Evolutionary conservation across 2,113 vertebrate species (phyloP).

Genomic region (Bostrychus sinensis): DNA sequence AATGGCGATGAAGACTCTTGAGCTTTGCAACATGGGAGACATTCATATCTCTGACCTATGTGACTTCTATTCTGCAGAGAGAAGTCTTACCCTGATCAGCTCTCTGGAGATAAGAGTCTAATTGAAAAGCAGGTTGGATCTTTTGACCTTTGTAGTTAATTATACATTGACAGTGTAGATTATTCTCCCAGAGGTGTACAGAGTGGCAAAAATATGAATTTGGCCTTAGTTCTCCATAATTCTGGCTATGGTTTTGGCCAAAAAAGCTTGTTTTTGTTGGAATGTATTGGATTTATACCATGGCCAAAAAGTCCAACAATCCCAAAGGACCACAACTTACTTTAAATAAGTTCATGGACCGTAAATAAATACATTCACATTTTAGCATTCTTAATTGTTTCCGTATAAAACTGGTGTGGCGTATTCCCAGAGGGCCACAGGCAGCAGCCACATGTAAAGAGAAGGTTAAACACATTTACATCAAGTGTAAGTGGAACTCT

Average conservation of each 20-base stretch:
- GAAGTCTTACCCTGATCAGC: constrained; percentile 26
- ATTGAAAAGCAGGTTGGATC: constrained; percentile 59
- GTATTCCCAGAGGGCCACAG: neutral
- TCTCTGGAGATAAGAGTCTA: constrained; percentile 53
- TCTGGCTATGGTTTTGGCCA: constrained; percentile 16
- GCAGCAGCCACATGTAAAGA: neutral
- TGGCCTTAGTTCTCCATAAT: constrained; percentile 1
- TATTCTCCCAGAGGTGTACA: constrained; percentile 36
- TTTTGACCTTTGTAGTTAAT: constrained; percentile 65
- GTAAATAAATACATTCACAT: neutral
- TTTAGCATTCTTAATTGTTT: neutral
- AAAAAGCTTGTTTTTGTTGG: constrained; percentile 22
- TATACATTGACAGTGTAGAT: constrained; percentile 50
- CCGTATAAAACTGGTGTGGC: neutral
- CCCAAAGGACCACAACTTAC: neutral
- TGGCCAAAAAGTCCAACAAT: neutral
- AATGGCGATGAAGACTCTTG: constrained; percentile 13
- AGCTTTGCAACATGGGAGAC: constrained; percentile 47
- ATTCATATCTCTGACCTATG: constrained; percentile 36
- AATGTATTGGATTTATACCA: neutral
- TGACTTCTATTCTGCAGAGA: constrained; percentile 34
- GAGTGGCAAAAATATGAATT: constrained; percentile 23
- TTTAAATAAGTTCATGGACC: neutral
- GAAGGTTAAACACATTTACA: constrained; percentile 48
- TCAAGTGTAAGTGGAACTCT: constrained; percentile 26